These are phyloP conservation scores for Rhabdornis inornatus DNA, from an alignment of 2,113 vertebrate genomes.

Conservation along the genomic window DNA sequence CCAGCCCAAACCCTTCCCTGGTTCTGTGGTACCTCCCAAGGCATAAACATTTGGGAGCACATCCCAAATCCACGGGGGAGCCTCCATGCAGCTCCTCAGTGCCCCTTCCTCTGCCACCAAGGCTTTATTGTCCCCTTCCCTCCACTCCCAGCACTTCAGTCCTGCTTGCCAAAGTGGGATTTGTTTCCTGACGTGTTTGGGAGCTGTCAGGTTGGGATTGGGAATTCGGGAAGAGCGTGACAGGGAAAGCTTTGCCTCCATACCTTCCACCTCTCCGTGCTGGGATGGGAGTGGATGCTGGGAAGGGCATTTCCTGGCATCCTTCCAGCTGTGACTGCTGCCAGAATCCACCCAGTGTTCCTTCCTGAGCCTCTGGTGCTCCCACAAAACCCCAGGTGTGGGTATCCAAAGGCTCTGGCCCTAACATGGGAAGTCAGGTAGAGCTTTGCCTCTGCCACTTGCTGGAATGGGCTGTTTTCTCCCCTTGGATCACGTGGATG, in stretches of 20 bases:
- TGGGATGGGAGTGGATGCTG: neutral
- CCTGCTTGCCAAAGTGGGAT: neutral
- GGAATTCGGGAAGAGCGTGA: rapidly evolving
- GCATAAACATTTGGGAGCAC: neutral
- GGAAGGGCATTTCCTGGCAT: neutral
- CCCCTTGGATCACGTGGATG: neutral
- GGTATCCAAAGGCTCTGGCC: neutral
- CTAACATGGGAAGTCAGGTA: rapidly evolving
- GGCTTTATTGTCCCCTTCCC: neutral
- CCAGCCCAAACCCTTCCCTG: neutral
- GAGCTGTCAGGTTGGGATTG: neutral
- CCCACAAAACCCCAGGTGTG: neutral
- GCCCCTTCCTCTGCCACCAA: neutral
- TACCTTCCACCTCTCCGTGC: neutral
- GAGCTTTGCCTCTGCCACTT: neutral
- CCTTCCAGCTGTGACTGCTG: neutral
- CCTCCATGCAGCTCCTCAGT: neutral
- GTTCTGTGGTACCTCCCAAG: neutral
- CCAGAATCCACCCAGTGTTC: neutral
- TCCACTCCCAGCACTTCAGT: rapidly evolving
- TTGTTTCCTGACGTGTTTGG: neutral
- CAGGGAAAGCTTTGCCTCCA: neutral
- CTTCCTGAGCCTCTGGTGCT: neutral
- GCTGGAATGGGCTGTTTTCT: neutral
- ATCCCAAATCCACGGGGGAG: neutral